Conservation (phyloP, 2,888 invertebrate species). For the Drosophila neotestacea region DNA sequence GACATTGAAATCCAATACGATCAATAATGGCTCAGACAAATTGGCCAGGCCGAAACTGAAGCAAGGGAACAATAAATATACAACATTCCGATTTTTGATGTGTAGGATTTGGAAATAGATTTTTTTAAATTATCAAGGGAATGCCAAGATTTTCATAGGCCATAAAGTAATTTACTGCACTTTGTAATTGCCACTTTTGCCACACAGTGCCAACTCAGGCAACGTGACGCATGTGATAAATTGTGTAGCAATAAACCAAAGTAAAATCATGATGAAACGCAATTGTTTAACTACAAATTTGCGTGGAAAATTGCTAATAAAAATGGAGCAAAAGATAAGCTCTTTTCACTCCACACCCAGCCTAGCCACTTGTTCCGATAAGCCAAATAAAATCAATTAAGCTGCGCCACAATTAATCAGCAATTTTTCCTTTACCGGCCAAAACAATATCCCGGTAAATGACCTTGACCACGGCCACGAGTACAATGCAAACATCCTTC, state of each 20-base stretch:
- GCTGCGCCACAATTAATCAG: constrained; percentile 9
- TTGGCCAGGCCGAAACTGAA: constrained; percentile 7
- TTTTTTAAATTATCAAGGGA: background rate
- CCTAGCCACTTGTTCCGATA: constrained; percentile 15
- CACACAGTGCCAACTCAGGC: background rate
- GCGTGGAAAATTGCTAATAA: constrained; percentile 11
- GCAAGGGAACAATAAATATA: constrained; percentile 1
- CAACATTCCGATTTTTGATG: background rate
- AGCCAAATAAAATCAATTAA: constrained; percentile 2
- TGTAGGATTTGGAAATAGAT: background rate
- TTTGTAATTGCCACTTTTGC: constrained; percentile 1
- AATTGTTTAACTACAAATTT: constrained; percentile 7
- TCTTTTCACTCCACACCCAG: background rate
- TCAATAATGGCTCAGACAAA: background rate
- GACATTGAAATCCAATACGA: constrained; percentile 65
- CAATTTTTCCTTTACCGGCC: background rate
- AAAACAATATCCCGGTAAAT: background rate
- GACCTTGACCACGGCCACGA: constrained; percentile 34
- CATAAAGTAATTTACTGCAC: constrained; percentile 2
- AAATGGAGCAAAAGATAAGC: constrained; percentile 3
- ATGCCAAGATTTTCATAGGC: constrained; percentile 6
- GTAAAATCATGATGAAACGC: constrained; percentile 29
- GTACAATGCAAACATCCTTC: constrained; percentile 8
- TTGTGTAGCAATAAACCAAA: constrained; percentile 7
- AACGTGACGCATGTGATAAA: constrained; percentile 5